phyloP scores from a whole-genome alignment of 1,140 invertebrate species.

The Thereuonema tuberculata region DNA sequence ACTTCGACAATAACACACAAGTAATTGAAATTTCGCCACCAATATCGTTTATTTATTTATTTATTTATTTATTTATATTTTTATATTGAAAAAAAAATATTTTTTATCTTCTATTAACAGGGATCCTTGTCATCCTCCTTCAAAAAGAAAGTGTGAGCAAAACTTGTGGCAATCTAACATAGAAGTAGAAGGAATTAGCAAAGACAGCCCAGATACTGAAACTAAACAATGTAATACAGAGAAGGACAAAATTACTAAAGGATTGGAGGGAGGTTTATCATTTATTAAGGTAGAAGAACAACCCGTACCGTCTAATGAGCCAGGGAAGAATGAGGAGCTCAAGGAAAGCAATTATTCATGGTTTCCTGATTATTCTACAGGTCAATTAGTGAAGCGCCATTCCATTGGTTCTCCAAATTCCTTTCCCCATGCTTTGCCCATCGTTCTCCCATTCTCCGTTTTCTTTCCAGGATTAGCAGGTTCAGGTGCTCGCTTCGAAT shows the following conservation, averaged over 20 bases:
- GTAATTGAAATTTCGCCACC: too few species aligned
- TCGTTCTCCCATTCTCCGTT: too few species aligned
- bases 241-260: background rate
- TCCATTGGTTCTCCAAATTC: too few species aligned
- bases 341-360: too few species aligned
- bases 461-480: too few species aligned
- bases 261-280: slow-evolving; percentile 1
- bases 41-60: too few species aligned
- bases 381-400: too few species aligned
- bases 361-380: too few species aligned
- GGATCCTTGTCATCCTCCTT: background rate
- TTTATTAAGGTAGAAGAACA: slow-evolving; percentile 59
- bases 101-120: slow-evolving; percentile 14
- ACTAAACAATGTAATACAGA: slow-evolving; percentile 53
- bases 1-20: too few species aligned
- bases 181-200: slow-evolving; percentile 68
- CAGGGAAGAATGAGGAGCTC: slow-evolving; percentile 77
- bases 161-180: slow-evolving; percentile 40
- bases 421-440: too few species aligned
- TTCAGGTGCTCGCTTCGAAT: too few species aligned
- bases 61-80: too few species aligned
- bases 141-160: background rate
- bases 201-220: slow-evolving; percentile 84
- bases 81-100: slow-evolving; percentile 12
- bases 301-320: slow-evolving; percentile 57